A percentile compares a stretch with the other conserved stretches of the same genome.
Evolutionary conservation across 2,113 vertebrate genomes (phyloP).

Genomic region (Lampris megalopsis): DNA sequence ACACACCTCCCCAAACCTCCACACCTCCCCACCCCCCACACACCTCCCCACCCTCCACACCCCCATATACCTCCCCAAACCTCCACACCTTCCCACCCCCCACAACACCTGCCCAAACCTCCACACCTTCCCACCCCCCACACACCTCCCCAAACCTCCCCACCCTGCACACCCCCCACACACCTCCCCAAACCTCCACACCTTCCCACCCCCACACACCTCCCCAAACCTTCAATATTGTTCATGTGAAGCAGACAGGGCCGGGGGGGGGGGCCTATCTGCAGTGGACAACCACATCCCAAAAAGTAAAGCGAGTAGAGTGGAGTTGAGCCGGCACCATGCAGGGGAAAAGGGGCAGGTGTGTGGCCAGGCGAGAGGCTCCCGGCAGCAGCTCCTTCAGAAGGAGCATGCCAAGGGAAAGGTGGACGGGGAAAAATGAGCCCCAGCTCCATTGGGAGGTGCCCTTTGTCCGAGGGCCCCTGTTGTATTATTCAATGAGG

Average conservation of each 20-base stretch:
- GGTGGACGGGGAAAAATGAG: constrained; percentile 44
- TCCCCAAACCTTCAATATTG: too few relatives aligned
- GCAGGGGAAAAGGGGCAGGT: constrained; percentile 12
- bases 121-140: not conserved
- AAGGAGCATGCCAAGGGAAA: constrained; percentile 35
- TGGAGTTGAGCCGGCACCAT: too few relatives aligned
- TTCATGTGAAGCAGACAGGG: too few relatives aligned
- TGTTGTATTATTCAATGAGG: constrained; percentile 64
- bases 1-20: too few relatives aligned
- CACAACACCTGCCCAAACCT: not conserved
- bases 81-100: not conserved
- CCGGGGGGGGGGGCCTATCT: too few relatives aligned
- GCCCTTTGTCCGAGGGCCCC: constrained; percentile 36
- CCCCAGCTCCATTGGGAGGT: constrained; percentile 43
- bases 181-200: not conserved
- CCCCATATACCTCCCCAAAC: constrained; percentile 5
- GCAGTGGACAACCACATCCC: too few relatives aligned
- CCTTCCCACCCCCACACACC: not conserved
- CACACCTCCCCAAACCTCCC: not conserved
- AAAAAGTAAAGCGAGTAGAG: too few relatives aligned
- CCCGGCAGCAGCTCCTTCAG: constrained; percentile 1
- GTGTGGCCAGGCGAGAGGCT: constrained; percentile 17
- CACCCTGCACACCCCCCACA: not conserved
- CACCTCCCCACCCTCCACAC: not conserved
- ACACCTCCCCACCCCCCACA: too few relatives aligned